Percentiles rank a stretch among this genome's conserved stretches.
phyloP scores from a whole-genome alignment of 2,113 vertebrate genomes.

The Dermatemys mawii region DNA sequence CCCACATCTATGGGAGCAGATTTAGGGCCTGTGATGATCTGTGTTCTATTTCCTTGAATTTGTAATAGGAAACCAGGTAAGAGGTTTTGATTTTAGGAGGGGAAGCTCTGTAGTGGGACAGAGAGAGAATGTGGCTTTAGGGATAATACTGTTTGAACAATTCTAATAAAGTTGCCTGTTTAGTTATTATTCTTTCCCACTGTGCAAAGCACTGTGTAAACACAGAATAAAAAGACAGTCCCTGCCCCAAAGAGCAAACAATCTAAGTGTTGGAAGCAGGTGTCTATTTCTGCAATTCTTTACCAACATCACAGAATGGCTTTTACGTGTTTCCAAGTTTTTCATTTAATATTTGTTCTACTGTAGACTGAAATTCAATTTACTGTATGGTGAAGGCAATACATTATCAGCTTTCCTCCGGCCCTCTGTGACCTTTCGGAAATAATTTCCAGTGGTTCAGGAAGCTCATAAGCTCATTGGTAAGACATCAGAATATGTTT shows the following conservation, averaged over 20 bases:
- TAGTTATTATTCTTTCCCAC: neutral
- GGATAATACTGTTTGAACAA: neutral
- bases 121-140: neutral
- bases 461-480: neutral
- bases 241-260: neutral
- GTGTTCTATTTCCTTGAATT: rapidly evolving
- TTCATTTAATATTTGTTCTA: slow-evolving; percentile 21
- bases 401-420: neutral
- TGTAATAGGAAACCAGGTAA: neutral
- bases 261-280: neutral
- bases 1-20: neutral
- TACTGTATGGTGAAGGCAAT: neutral
- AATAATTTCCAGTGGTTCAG: neutral
- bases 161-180: neutral
- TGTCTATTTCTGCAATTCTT: neutral
- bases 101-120: neutral
- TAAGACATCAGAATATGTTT: neutral
- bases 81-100: neutral
- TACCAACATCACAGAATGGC: neutral
- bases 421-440: neutral
- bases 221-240: slow-evolving; percentile 1
- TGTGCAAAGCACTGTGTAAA: neutral
- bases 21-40: neutral
- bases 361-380: slow-evolving; percentile 4
- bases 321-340: neutral